Evolutionary conservation across 2,888 invertebrate species (phyloP).

Genomic region (Drosophila mayaguana): DNA sequence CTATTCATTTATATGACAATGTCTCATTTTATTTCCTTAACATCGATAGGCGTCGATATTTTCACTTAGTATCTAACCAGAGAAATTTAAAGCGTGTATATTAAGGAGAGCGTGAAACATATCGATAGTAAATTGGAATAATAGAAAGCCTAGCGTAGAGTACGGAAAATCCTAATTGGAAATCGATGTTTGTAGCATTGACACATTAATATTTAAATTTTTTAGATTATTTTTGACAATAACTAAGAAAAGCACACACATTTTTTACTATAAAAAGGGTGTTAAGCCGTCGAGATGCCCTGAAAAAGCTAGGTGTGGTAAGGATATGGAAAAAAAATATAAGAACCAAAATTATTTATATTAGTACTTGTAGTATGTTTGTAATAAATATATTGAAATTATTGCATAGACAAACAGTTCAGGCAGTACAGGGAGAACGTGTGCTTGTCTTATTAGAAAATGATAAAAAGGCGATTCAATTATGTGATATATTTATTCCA

Average conservation of each 20-base stretch:
- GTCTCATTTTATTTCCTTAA: not conserved
- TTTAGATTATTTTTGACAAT: not conserved
- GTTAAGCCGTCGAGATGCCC: not conserved
- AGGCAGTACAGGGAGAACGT: not conserved
- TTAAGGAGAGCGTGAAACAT: not conserved
- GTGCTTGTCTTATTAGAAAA: not conserved
- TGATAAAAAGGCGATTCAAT: not conserved
- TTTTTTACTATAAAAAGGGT: too few species aligned
- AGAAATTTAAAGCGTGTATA: not conserved
- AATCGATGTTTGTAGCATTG: not conserved
- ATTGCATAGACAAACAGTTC: not conserved
- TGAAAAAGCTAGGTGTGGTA: not conserved
- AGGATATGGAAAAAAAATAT: not conserved
- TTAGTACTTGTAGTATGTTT: not conserved
- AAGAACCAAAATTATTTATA: not conserved
- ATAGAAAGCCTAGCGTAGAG: not conserved
- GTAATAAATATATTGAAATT: not conserved
- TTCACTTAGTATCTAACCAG: not conserved
- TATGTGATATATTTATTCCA: too few species aligned
- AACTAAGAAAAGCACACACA: too few species aligned
- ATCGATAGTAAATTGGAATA: not conserved
- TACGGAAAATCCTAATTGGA: not conserved
- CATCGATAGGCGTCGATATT: constrained; percentile 4
- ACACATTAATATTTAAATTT: not conserved
- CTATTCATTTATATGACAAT: constrained; percentile 1